Conservation (phyloP, 1,140 invertebrate genomes). For the Meloidogyne exigua region DNA sequence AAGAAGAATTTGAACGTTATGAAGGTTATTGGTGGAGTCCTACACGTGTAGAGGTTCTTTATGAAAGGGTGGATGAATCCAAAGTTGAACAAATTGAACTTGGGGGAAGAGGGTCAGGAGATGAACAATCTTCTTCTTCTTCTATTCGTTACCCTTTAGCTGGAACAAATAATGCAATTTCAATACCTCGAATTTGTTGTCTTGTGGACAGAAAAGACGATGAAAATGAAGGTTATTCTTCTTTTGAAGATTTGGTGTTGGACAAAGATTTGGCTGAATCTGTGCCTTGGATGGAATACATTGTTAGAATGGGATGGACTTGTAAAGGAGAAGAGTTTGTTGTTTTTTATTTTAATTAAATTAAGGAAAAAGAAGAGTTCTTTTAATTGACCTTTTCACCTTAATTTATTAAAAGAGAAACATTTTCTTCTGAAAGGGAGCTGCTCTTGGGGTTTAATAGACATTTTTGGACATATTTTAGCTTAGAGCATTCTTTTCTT, state of each 20-base stretch:
- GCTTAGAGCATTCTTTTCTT: too few species aligned
- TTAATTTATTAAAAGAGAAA: too few species aligned
- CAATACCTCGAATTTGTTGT: constrained; percentile 31
- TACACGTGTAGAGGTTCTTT: constrained; percentile 34
- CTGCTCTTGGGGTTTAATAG: too few species aligned
- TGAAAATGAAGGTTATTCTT: constrained; percentile 6
- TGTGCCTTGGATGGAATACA: constrained; percentile 48
- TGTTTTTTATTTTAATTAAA: neutral
- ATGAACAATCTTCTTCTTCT: constrained; percentile 32
- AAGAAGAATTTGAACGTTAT: constrained; percentile 52
- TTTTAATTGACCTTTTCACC: too few species aligned
- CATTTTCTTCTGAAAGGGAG: too few species aligned
- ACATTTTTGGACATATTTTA: too few species aligned
- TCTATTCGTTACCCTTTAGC: constrained; percentile 45
- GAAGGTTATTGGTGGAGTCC: constrained; percentile 54
- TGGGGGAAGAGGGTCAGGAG: constrained; percentile 7
- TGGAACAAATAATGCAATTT: constrained; percentile 40
- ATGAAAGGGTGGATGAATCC: constrained; percentile 49
- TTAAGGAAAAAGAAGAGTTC: neutral
- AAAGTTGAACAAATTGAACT: constrained; percentile 28
- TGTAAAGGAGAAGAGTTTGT: constrained; percentile 37
- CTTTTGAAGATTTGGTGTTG: constrained; percentile 32
- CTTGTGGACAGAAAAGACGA: constrained; percentile 15
- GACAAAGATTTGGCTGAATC: constrained; percentile 21
- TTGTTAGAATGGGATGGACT: constrained; percentile 41